A percentile compares a stretch with the other conserved stretches of the same genome.
Evolutionary conservation across 2,797 vertebrate genomes (phyloP).

Genomic region (Epinephelus malabaricus): DNA sequence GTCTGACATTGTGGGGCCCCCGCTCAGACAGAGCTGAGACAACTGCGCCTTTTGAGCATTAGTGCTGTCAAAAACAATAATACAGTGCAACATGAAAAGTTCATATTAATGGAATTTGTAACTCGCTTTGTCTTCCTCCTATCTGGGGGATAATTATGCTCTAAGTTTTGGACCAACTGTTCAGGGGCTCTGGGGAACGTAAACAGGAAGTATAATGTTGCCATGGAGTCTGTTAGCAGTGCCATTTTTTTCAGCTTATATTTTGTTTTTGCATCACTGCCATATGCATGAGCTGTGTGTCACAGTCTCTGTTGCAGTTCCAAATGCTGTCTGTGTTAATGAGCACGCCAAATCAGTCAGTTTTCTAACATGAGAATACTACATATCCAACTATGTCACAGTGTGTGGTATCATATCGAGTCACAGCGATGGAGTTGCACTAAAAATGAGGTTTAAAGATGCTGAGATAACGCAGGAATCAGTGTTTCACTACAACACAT

Average conservation of each 20-base stretch:
- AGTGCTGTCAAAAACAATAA: neutral
- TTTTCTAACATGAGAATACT: neutral
- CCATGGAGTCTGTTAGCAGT: neutral
- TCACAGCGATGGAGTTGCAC: neutral
- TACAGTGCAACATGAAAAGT: neutral
- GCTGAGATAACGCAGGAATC: neutral
- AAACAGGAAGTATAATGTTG: constrained; percentile 4
- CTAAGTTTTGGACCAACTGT: neutral
- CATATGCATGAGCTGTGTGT: constrained; percentile 8
- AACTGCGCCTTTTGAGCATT: neutral
- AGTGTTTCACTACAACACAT: constrained; percentile 14
- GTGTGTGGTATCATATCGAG: neutral
- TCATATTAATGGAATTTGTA: neutral
- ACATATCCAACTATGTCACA: neutral
- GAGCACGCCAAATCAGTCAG: neutral
- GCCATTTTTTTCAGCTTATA: neutral
- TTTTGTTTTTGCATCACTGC: neutral
- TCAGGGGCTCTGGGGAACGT: neutral
- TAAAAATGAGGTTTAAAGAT: neutral
- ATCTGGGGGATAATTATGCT: neutral
- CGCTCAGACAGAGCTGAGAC: neutral
- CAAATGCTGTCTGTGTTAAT: neutral
- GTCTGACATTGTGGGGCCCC: neutral
- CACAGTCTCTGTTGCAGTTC: neutral
- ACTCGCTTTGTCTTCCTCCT: neutral